A percentile compares a stretch with the other conserved stretches of the same genome.
Evolutionary conservation across 2,113 vertebrate genomes (phyloP).

Genomic region (Pitta sordida): DNA sequence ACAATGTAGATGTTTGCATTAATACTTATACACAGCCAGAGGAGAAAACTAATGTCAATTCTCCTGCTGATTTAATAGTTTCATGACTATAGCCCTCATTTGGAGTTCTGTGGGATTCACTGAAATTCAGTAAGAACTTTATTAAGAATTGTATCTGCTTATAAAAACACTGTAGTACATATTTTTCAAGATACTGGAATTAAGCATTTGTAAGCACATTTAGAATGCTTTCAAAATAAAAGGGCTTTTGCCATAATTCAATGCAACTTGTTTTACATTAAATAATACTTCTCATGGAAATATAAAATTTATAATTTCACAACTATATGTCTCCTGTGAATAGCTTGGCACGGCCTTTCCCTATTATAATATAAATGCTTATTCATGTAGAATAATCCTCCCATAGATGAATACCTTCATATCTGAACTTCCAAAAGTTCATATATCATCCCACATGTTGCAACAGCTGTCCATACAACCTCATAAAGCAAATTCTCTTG

Average conservation of each 20-base stretch:
- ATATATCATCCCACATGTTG: background rate
- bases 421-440: constrained; percentile 1
- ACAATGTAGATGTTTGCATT: background rate
- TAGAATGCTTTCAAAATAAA: background rate
- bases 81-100: background rate
- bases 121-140: background rate
- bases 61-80: background rate
- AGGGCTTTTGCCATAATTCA: background rate
- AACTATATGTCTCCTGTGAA: background rate
- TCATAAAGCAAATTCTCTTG: background rate
- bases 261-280: background rate
- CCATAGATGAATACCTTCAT: background rate
- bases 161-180: background rate
- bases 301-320: background rate
- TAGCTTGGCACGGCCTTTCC: background rate
- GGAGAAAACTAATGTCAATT: background rate
- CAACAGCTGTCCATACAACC: constrained; percentile 25
- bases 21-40: background rate
- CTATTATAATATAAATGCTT: background rate
- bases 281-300: background rate
- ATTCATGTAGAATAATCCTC: background rate
- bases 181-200: background rate
- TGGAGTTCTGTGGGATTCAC: background rate
- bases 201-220: background rate
- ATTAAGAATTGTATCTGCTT: background rate